phyloP scores from a whole-genome alignment of 1,140 invertebrate species.

The Drosophila cardini region DNA sequence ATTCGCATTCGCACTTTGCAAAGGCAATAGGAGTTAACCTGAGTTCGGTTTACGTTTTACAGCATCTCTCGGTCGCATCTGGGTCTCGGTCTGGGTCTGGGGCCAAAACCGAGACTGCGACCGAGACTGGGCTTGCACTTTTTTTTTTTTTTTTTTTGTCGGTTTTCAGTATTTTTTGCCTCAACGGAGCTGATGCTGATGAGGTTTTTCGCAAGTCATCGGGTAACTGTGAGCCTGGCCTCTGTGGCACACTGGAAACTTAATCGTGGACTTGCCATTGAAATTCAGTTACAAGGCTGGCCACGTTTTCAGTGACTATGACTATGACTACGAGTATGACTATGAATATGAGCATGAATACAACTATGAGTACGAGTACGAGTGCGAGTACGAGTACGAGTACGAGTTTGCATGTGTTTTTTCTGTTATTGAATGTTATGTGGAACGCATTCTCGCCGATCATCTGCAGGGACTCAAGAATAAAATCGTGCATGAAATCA shows the following conservation, averaged over 20 bases:
- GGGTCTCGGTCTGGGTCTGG: constrained; percentile 45
- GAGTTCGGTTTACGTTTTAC: constrained; percentile 52
- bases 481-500: constrained; percentile 45
- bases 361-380: constrained; percentile 21
- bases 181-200: constrained; percentile 41
- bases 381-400: constrained; percentile 33
- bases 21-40: constrained; percentile 42
- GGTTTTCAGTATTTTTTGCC: constrained; percentile 16
- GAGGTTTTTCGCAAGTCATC: constrained; percentile 83
- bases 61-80: constrained; percentile 63
- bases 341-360: constrained; percentile 43
- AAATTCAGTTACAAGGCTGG: constrained; percentile 84
- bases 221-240: constrained; percentile 74
- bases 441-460: constrained; percentile 38
- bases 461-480: constrained; percentile 24
- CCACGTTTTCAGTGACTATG: constrained; percentile 62
- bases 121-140: constrained; percentile 68
- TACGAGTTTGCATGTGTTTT: constrained; percentile 6
- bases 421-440: constrained; percentile 67
- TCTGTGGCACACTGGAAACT: constrained; percentile 69
- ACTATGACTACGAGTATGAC: constrained; percentile 43
- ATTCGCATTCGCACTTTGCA: constrained; percentile 54
- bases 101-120: constrained; percentile 46
- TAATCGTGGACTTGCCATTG: constrained; percentile 84
- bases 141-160: constrained; percentile 33